Base-by-base conservation (phyloP, 2,113 vertebrate genomes). In the Irena cyanogastra region DNA sequence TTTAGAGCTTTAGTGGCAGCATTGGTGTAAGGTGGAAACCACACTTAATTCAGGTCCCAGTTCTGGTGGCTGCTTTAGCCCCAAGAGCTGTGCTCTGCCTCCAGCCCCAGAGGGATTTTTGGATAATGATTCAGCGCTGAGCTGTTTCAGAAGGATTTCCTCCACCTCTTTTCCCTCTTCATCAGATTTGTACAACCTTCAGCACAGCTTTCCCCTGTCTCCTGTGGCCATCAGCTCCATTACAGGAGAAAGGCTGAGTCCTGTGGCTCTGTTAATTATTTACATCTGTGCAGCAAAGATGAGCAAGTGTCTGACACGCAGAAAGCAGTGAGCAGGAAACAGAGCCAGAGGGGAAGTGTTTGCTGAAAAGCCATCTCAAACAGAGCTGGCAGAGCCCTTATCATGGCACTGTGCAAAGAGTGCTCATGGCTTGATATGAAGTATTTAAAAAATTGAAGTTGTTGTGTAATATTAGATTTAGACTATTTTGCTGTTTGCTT, bases 31-130 rank as follows among this genome's bases (percentile, higher is more conserved):
- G 5, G 7, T 7, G 52, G 57, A 60, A 11, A 1, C 5, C 18
- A 15, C 24, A 13, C 19, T 10, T 21, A 47, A 33, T 14, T 69
- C 4, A 6, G 18, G 10, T 47, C 14, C 39, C 1, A 0, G 0
- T 30, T 65, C n/a, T 53, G 57, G 22, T 22, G 57, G 16, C 52
- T 50, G 33, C 30, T 50, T 10, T 41, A 1, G 4, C 27, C 15
- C 3, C 1, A 47, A 24, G 26, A 49, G 9, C 45, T 72, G 3
- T 11, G 6, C 21, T 50, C 44, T 57, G 44, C 21, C 45, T 71
- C 42, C 65, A 82, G 45, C 56, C 42, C 37, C 45, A 31, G 44
- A 27, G 45, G 31, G 12, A 27, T 41, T 81, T 79, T 7, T 71
- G 47, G n/a, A 24, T 68, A 30, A 33, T 19, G 21, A 83, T 60